Conservation (phyloP, 2,888 invertebrate genomes). For the Copidosoma aretas region DNA sequence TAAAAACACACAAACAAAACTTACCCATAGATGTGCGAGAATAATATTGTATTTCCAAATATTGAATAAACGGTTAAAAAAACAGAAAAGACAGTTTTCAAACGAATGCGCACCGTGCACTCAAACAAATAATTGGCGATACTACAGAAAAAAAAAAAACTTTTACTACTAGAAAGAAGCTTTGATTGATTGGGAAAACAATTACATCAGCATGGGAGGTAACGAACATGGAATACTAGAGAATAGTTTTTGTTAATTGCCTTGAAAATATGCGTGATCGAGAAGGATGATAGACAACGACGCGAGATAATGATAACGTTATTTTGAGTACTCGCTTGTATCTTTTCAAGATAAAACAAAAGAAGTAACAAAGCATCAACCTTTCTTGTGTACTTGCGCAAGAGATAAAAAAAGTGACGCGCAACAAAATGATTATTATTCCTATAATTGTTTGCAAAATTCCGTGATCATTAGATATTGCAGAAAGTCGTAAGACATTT, state of each 20-base stretch:
- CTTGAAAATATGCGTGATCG: conserved; percentile 40
- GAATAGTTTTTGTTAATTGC: conserved; percentile 43
- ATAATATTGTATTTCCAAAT: conserved; percentile 30
- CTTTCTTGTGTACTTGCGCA: conserved; percentile 30
- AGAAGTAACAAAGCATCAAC: not conserved
- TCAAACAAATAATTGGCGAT: no score
- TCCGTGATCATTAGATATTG: conserved; percentile 27
- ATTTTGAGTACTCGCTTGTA: conserved; percentile 33
- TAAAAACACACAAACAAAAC: conserved; percentile 15
- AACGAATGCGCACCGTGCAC: no score
- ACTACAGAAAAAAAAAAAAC: conserved; percentile 28
- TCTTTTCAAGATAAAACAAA: conserved; percentile 6
- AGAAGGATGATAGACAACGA: conserved; percentile 39
- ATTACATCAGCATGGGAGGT: conserved; percentile 1
- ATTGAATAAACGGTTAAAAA: conserved; percentile 25
- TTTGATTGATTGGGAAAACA: conserved; percentile 22
- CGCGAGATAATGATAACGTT: conserved; percentile 39
- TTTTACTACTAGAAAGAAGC: conserved; percentile 39
- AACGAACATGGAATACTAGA: conserved; percentile 28
- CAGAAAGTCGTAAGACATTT: conserved; percentile 17
- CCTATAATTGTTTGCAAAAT: conserved; percentile 22
- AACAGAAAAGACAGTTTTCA: not conserved
- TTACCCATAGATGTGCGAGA: conserved; percentile 8
- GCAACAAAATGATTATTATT: conserved; percentile 2
- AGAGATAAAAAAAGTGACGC: conserved; percentile 1